Evolutionary conservation across 2,888 invertebrate genomes (phyloP), one percentile per base, ranked within the genome.

Genomic region (Hermaeophaga mercurialis): DNA sequence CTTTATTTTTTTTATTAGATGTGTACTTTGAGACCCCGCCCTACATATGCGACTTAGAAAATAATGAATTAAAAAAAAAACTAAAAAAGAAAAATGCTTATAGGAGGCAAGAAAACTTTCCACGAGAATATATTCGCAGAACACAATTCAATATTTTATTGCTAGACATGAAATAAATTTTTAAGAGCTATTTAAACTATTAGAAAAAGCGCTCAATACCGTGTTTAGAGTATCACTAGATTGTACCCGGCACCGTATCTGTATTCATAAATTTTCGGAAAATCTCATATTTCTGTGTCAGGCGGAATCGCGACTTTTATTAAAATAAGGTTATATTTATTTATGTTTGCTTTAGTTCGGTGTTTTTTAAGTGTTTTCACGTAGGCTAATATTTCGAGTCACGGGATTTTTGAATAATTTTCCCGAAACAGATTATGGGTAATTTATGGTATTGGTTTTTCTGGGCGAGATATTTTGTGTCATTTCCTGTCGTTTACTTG

Each of bases 261-360:
- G 33, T 58, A 36, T 44, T 41, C 50, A 46, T 58, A 58, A 58
- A 58, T 58, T 49, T 52, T 11, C 43, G 41, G 18, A 48, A 48
- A 33, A 47, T 34, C 19, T 45, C 19, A 12, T 26, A 36, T n/a
- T 38, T 48, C 26, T 57, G 54, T 50, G 56, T 52, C 57, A 52
- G 49, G 52, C 45, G 43, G 54, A 59, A 62, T 54, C 52, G 57
- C 54, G 57, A 56, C 55, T 44, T 61, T 59, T 57, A 62, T 59
- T 57, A 59, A 57, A 62, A 58, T 62, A 44, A 53, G 62, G 53
- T 57, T 47, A 53, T 52, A 59, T 62, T 62, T 62, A 62, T 59
- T 58, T 46, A 47, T 47, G 34, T 46, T 58, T 54, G 47, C 26
- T 18, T 47, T 43, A 44, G 33, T 54, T 54, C 34, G 49, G 54